Evolutionary conservation across 2,888 invertebrate species (phyloP).

Genomic region (Cotesia congregata): DNA sequence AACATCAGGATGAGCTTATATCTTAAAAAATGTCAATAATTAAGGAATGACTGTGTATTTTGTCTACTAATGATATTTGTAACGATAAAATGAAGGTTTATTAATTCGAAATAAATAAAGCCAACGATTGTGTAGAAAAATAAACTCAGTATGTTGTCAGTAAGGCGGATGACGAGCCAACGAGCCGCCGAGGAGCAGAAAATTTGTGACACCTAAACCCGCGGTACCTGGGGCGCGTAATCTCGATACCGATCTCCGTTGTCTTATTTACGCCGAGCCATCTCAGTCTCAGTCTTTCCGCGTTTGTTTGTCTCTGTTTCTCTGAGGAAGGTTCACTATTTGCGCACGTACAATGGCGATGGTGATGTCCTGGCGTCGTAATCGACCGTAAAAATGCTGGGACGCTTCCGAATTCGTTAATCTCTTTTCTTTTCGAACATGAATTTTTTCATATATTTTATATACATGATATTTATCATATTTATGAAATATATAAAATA

Average conservation of each 20-base stretch:
- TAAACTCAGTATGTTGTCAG: not conserved
- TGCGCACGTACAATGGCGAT: conserved; percentile 22
- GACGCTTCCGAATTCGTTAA: conserved; percentile 59
- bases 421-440: conserved; percentile 55
- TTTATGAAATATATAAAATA: too few relatives aligned
- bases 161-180: conserved; percentile 25
- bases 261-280: conserved; percentile 52
- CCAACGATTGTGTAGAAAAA: not conserved
- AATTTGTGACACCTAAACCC: conserved; percentile 49
- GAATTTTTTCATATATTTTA: too few relatives aligned
- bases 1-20: too few relatives aligned
- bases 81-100: too few relatives aligned
- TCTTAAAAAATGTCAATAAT: too few relatives aligned
- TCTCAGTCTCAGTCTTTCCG: conserved; percentile 36
- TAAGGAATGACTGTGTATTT: too few relatives aligned
- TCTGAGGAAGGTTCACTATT: not conserved
- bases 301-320: conserved; percentile 35
- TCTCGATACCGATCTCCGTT: conserved; percentile 46
- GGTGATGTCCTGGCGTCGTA: conserved; percentile 44
- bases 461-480: too few relatives aligned
- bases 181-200: conserved; percentile 17
- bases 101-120: too few relatives aligned
- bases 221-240: conserved; percentile 39
- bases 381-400: conserved; percentile 61
- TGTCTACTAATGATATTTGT: too few relatives aligned